Evolutionary conservation across 2,797 vertebrate species (phyloP).

Genomic region (Cryptoprocta ferox): DNA sequence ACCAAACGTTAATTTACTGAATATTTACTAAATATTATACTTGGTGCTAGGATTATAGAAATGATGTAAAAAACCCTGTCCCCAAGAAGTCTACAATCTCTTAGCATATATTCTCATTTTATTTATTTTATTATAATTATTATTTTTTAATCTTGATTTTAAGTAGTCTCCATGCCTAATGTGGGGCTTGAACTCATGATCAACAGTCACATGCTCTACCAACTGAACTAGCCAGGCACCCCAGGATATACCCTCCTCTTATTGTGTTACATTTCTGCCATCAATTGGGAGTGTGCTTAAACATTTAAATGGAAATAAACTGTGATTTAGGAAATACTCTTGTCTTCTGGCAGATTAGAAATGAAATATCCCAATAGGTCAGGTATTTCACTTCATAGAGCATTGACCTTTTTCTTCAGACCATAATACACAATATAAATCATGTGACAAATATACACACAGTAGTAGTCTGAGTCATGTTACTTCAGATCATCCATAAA

Average conservation of each 20-base stretch:
- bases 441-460: background rate
- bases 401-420: background rate
- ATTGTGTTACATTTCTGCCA: background rate
- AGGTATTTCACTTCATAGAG: background rate
- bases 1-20: background rate
- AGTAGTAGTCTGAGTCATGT: background rate
- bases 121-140: no score
- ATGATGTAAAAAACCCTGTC: background rate
- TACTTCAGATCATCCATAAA: background rate
- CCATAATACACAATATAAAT: background rate
- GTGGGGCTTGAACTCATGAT: no score
- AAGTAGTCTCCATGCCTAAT: no score
- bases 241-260: background rate
- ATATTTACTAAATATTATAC: background rate
- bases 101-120: background rate
- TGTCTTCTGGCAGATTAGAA: background rate
- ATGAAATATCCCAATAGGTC: background rate
- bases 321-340: background rate
- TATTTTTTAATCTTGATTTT: no score
- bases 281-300: background rate
- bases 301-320: slow-evolving; percentile 24
- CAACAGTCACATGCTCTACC: no score
- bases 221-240: no score
- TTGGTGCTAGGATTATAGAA: background rate
- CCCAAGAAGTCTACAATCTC: background rate